These are phyloP conservation scores for Porites evermanni DNA, from an alignment of 92 coral and sea anemone genomes.

Conservation along the genomic window DNA sequence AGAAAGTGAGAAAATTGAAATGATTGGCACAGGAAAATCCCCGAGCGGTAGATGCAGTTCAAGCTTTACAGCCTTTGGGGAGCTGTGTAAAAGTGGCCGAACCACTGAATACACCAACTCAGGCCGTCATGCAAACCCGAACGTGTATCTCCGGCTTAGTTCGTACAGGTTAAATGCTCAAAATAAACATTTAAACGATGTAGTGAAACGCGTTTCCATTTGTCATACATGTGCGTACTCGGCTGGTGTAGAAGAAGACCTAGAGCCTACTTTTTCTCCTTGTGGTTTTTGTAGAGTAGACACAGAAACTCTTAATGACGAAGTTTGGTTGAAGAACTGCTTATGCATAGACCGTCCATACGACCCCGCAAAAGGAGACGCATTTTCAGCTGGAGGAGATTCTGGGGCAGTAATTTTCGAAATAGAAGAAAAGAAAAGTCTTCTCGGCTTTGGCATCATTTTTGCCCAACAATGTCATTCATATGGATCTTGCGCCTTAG, in stretches of 20 bases:
- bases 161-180: too few relatives aligned
- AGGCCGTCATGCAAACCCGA: neutral
- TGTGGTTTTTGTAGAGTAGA: neutral
- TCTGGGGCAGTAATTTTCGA: conserved; percentile 29
- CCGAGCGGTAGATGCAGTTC: neutral
- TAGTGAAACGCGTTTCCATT: neutral
- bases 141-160: neutral
- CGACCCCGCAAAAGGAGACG: too few relatives aligned
- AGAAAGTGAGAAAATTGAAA: neutral
- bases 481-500: neutral
- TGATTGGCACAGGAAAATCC: neutral
- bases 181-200: neutral
- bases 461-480: neutral
- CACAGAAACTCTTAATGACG: too few relatives aligned
- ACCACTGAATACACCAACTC: conserved; percentile 1
- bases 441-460: conserved; percentile 9
- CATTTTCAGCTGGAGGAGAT: conserved; percentile 13
- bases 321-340: conserved; percentile 1
- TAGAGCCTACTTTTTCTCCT: too few relatives aligned
- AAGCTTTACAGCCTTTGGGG: neutral
- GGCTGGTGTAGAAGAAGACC: neutral
- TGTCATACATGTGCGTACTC: neutral
- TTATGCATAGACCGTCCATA: neutral
- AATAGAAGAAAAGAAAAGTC: neutral
- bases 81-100: conserved; percentile 30